Base-by-base conservation (phyloP, 2,888 invertebrate species). In the Carcina quercana region DNA sequence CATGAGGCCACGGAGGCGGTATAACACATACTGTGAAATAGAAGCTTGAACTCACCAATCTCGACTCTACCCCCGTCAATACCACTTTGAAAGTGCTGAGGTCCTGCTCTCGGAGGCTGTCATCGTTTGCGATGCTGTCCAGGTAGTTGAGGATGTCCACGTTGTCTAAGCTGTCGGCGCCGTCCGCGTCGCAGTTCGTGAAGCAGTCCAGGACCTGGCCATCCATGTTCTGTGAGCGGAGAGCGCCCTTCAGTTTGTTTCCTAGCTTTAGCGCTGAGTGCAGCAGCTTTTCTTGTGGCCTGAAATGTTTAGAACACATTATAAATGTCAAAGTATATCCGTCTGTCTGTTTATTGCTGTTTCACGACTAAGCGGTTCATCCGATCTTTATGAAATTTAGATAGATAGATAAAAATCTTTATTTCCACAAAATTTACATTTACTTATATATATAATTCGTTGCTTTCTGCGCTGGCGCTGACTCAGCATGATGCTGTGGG, bases 201-300 rank as follows among this genome's bases (percentile, higher is more conserved):
- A 63, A 73, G 35, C 48, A 61, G 38, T 76, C 86, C 25, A 63
- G 59, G 2, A 73, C 64, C 35, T 79, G 83, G 0, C 83, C 87
- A 50, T 88, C 89, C 13, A 85, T 62, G 3, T 83, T 72, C 40
- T 79, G 85, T 0, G 86, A 50, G 43, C 79, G 85, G 2, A 91
- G 68, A 0, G 88, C 89, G 6, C 88, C 89, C 60, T 87, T 88
- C 8, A 91, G 60, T 55, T 86, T 87, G 43, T 86, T 87, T 6
- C 90, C 75, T 25, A 88, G 72, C 41, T 83, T 88, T 32, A 71
- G 13, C 0, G 72, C 63, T 10, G 68, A 42, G 26, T 64, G 59
- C 2, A 68, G 24, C 1, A 66, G 47, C 28, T 59, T 65, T 1
- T 79, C 83, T 53, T 73, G 67, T 2, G 73, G 69, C 35, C 79